phyloP scores from a whole-genome alignment of 1,140 invertebrate species.

The Drosophila arawakana region DNA sequence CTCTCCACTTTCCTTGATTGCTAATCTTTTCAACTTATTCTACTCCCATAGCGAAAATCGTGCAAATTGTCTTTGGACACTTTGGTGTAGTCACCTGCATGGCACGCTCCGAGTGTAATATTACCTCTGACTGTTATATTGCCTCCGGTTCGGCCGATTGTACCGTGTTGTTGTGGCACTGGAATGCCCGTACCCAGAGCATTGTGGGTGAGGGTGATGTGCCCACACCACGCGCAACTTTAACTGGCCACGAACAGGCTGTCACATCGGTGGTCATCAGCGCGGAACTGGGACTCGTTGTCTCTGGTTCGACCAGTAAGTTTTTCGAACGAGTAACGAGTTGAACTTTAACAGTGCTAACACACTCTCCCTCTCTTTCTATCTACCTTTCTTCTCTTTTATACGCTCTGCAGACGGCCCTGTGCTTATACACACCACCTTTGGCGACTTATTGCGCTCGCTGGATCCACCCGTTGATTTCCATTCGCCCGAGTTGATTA shows the following conservation, averaged over 20 bases:
- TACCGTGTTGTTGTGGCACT: slow-evolving; percentile 99
- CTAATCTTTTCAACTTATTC: neutral
- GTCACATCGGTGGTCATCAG: slow-evolving; percentile 98
- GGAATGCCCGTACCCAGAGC: slow-evolving; percentile 97
- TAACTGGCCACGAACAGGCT: slow-evolving; percentile 98
- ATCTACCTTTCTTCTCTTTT: neutral
- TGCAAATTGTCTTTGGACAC: slow-evolving; percentile 99
- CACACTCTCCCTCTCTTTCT: neutral
- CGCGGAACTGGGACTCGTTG: slow-evolving; percentile 98
- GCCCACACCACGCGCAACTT: slow-evolving; percentile 96
- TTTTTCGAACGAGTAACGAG: neutral
- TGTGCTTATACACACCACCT: slow-evolving; percentile 98
- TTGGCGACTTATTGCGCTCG: slow-evolving; percentile 97
- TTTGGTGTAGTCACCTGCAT: slow-evolving; percentile 99
- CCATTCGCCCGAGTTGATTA: slow-evolving; percentile 94
- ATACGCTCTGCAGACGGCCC: slow-evolving; percentile 91
- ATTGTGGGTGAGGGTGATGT: slow-evolving; percentile 98
- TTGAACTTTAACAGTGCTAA: neutral
- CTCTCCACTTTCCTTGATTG: neutral
- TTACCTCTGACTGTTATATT: slow-evolving; percentile 99
- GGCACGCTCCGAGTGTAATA: slow-evolving; percentile 98
- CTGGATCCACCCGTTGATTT: slow-evolving; percentile 92
- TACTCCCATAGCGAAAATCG: slow-evolving; percentile 91
- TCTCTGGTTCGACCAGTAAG: slow-evolving; percentile 94
- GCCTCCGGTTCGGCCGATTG: slow-evolving; percentile 99